These are phyloP conservation scores for Anhinga anhinga DNA, from an alignment of 2,113 vertebrate species.

Conservation along the genomic window DNA sequence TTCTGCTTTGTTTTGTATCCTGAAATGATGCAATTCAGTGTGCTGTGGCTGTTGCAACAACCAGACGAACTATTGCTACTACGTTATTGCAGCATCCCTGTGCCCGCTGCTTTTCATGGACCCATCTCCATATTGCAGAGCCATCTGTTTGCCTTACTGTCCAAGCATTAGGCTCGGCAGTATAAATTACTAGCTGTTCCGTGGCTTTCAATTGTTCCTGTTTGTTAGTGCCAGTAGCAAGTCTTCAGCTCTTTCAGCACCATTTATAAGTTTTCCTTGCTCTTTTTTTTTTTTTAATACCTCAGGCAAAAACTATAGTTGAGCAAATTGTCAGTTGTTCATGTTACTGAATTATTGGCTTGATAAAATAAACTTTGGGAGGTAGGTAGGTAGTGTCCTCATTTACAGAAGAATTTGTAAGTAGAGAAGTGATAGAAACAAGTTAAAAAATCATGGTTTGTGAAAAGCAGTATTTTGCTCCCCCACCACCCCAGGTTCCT, in stretches of 20 bases:
- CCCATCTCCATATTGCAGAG: conserved; percentile 50
- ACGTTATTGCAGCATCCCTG: not conserved
- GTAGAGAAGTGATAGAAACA: not conserved
- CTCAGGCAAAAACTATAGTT: conserved; percentile 43
- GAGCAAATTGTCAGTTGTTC: conserved; percentile 60
- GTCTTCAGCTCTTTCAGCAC: conserved; percentile 46
- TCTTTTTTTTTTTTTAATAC: conserved; percentile 25
- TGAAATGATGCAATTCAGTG: not conserved
- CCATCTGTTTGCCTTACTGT: conserved; percentile 59
- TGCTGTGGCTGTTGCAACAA: not conserved
- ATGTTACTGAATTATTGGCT: conserved; percentile 11
- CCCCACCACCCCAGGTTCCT: conserved; percentile 16
- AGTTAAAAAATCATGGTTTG: not conserved
- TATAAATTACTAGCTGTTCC: not conserved
- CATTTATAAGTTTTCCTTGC: conserved; percentile 60
- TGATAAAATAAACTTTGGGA: not conserved
- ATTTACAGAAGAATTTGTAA: not conserved
- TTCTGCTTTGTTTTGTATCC: not conserved
- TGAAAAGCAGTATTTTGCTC: not conserved
- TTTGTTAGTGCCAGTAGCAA: conserved; percentile 30
- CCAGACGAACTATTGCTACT: not conserved
- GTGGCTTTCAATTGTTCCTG: conserved; percentile 41
- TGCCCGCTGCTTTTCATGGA: not conserved
- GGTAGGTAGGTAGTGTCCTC: not conserved
- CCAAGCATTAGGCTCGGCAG: conserved; percentile 34